These are phyloP conservation scores for Trachymyrmex septentrionalis DNA, from an alignment of 1,140 invertebrate species.

Conservation along the genomic window DNA sequence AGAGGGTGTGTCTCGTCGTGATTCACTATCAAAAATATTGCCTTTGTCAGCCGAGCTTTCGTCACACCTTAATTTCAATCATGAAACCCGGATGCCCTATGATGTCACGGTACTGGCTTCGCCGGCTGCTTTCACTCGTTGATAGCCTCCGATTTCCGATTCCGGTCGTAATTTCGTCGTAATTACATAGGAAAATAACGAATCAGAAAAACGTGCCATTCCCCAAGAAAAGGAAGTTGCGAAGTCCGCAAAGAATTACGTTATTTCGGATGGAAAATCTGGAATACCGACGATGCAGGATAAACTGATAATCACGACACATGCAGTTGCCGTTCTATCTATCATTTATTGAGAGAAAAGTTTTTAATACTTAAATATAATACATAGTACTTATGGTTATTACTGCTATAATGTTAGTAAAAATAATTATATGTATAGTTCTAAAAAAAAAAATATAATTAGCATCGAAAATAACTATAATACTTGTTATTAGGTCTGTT, in stretches of 20 bases:
- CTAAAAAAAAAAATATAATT: no score
- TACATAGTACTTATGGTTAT: no score
- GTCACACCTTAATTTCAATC: conserved; percentile 69
- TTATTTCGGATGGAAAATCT: neutral
- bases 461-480: no score
- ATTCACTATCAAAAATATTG: conserved; percentile 49
- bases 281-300: neutral
- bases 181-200: conserved; percentile 10
- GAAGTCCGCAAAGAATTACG: neutral
- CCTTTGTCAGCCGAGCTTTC: conserved; percentile 57
- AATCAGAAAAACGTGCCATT: neutral
- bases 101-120: conserved; percentile 68
- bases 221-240: conserved; percentile 6
- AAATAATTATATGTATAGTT: no score
- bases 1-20: no score
- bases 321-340: no score
- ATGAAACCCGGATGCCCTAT: conserved; percentile 75
- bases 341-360: no score
- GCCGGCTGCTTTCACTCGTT: conserved; percentile 70
- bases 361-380: no score
- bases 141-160: conserved; percentile 38
- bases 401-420: no score
- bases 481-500: no score
- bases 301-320: no score
- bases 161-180: conserved; percentile 4